These are phyloP conservation scores for Triops cancriformis DNA, from an alignment of 1,140 invertebrate species.

Conservation along the genomic window DNA sequence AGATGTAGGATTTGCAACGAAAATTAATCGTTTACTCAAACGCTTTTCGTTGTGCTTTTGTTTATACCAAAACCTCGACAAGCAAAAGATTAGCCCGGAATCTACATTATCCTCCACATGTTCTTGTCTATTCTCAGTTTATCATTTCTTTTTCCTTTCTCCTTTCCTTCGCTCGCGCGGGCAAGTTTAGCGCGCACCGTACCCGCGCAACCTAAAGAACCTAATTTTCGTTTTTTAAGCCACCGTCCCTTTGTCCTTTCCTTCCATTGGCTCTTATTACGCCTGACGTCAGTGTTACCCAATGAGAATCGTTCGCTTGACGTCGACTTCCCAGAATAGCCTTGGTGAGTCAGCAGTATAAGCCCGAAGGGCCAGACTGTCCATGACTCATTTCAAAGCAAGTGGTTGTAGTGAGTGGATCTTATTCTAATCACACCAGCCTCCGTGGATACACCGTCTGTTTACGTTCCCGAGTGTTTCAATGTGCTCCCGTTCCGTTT, in stretches of 20 bases:
- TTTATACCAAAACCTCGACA: no score
- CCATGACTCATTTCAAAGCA: constrained; percentile 27
- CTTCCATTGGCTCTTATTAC: neutral
- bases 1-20: no score
- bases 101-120: no score
- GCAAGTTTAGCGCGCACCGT: neutral
- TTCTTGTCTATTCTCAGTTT: no score
- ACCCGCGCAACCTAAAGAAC: neutral
- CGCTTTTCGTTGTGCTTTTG: no score
- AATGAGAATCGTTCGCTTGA: constrained; percentile 39
- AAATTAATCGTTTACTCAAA: no score
- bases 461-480: constrained; percentile 9
- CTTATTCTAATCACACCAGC: constrained; percentile 7
- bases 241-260: neutral
- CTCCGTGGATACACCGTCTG: neutral
- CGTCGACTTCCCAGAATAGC: constrained; percentile 37
- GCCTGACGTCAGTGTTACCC: constrained; percentile 41
- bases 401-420: constrained; percentile 26
- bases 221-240: neutral
- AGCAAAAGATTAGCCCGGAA: no score
- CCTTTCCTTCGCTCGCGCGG: neutral
- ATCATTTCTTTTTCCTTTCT: neutral
- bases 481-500: constrained; percentile 25
- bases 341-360: constrained; percentile 30
- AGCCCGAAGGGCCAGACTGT: constrained; percentile 29